Percentiles rank a stretch among this genome's conserved stretches.
phyloP scores from a whole-genome alignment of 2,113 vertebrate species.

The Peromyscus californicus region DNA sequence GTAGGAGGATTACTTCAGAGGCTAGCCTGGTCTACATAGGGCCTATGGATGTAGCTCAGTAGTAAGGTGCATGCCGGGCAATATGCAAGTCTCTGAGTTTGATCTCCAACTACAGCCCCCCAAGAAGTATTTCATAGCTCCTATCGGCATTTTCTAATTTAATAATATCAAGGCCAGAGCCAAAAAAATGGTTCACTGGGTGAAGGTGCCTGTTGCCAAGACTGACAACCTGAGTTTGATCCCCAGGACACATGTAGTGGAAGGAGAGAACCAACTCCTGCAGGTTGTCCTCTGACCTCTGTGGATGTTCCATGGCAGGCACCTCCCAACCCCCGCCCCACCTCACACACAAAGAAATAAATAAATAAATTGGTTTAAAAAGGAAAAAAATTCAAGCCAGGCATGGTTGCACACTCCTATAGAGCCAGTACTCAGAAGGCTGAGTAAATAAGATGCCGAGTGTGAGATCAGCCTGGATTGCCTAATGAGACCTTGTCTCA shows the following conservation, averaged over 20 bases:
- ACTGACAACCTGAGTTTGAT: neutral
- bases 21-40: neutral
- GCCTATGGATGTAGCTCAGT: neutral
- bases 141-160: slow-evolving; percentile 35
- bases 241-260: neutral
- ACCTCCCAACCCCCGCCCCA: neutral
- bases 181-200: no score
- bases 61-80: neutral
- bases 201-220: neutral
- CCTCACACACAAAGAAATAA: neutral
- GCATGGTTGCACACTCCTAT: neutral
- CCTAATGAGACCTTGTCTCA: neutral
- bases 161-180: neutral
- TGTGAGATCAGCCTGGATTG: neutral
- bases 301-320: neutral
- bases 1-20: neutral
- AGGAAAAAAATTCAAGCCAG: neutral
- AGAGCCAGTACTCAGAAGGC: neutral
- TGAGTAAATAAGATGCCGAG: neutral
- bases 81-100: neutral
- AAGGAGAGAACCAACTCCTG: neutral
- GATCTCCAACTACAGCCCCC: neutral
- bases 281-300: neutral
- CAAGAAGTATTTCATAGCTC: neutral
- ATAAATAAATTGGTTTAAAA: neutral